Evolutionary conservation across 2,797 vertebrate species (phyloP).

Genomic region (Chelon auratus): DNA sequence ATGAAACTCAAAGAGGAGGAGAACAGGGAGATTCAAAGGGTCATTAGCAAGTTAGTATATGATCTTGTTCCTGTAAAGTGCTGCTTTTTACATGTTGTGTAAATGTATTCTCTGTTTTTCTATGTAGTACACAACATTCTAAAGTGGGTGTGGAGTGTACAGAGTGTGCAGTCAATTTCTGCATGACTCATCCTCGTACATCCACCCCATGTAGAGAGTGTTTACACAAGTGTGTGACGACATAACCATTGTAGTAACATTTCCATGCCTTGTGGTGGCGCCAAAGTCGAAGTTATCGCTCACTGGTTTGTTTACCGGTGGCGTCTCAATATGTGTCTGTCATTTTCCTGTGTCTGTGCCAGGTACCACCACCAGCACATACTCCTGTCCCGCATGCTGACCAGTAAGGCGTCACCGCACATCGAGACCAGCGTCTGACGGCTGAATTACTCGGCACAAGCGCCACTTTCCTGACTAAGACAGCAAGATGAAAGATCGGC

Average conservation of each 20-base stretch:
- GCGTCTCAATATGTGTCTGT: background rate
- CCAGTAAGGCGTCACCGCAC: slow-evolving; percentile 70
- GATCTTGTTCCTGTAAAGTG: background rate
- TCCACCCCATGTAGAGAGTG: background rate
- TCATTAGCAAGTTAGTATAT: slow-evolving; percentile 85
- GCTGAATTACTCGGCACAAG: too few relatives aligned
- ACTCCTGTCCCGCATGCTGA: slow-evolving; percentile 81
- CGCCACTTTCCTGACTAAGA: too few relatives aligned
- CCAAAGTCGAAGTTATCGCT: background rate
- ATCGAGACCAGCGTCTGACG: slow-evolving; percentile 87
- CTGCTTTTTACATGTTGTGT: background rate
- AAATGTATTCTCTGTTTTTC: too few relatives aligned
- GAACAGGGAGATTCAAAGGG: slow-evolving; percentile 84
- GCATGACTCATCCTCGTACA: background rate
- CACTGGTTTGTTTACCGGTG: background rate
- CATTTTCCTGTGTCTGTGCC: slow-evolving; percentile 25
- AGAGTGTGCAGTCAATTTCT: background rate
- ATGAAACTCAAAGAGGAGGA: slow-evolving; percentile 89
- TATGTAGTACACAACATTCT: too few relatives aligned
- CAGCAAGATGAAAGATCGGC: too few relatives aligned
- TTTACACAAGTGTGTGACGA: background rate
- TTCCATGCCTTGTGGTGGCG: slow-evolving; percentile 35
- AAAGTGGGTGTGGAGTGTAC: too few relatives aligned
- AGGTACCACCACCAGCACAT: slow-evolving; percentile 86
- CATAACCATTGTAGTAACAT: slow-evolving; percentile 32